Evolutionary conservation across 2,888 invertebrate species (phyloP).

Genomic region (Dexiosoma caninum): DNA sequence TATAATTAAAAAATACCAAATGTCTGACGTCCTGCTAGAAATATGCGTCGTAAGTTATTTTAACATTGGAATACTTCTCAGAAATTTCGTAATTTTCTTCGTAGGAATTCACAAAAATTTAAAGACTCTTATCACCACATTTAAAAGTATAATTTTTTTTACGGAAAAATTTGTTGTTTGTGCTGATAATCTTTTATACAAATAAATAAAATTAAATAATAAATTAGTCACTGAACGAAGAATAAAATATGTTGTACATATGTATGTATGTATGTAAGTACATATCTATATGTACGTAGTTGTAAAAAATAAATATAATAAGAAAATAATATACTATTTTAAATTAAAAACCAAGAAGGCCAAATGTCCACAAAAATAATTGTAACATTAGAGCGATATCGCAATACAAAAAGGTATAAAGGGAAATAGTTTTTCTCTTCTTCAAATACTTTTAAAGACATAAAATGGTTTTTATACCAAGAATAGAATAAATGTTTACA

Average conservation of each 20-base stretch:
- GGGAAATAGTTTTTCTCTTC: not conserved
- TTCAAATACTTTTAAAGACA: not conserved
- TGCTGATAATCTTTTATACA: slow-evolving; percentile 15
- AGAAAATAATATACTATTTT: not conserved
- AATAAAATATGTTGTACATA: too few species aligned
- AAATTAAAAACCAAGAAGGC: not conserved
- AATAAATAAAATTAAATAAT: not conserved
- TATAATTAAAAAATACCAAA: too few species aligned
- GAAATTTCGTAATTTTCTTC: not conserved
- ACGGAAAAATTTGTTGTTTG: slow-evolving; percentile 20
- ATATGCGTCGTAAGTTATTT: too few species aligned
- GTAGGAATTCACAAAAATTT: not conserved
- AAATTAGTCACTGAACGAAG: slow-evolving; percentile 11
- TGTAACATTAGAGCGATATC: not conserved
- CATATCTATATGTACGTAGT: not conserved
- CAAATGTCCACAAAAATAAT: slow-evolving; percentile 1
- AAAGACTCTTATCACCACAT: slow-evolving; percentile 12
- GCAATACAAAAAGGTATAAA: not conserved
- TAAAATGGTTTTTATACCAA: slow-evolving; percentile 1
- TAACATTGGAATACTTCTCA: too few species aligned
- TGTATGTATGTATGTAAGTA: too few species aligned
- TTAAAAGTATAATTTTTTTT: slow-evolving; percentile 30
- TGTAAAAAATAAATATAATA: not conserved
- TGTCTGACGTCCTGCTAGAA: too few species aligned
- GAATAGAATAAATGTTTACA: slow-evolving; percentile 6